Conservation (phyloP, 2,113 vertebrate species). For the Pica pica region DNA sequence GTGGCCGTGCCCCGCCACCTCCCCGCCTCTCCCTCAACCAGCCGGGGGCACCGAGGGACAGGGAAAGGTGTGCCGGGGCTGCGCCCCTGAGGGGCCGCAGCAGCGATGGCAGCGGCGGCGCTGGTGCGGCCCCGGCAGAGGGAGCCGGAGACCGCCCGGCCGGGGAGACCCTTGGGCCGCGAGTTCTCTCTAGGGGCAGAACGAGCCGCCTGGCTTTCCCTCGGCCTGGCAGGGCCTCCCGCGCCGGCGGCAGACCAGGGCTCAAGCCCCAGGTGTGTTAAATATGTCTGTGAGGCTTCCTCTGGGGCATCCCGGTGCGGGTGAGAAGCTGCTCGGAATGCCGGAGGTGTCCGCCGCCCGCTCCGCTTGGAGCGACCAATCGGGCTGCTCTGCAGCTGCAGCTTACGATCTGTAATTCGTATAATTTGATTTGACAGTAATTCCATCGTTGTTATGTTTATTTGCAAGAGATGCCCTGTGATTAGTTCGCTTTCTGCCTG, state of each 20-base stretch:
- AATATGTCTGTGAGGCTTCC: rapidly evolving
- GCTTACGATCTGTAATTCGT: neutral
- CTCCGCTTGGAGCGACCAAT: neutral
- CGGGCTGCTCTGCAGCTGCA: neutral
- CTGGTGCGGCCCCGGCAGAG: neutral
- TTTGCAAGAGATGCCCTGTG: neutral
- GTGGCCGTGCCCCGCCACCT: neutral
- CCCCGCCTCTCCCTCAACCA: neutral
- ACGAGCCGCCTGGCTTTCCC: rapidly evolving
- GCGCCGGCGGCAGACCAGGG: rapidly evolving
- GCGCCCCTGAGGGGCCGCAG: neutral
- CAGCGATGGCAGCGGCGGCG: neutral
- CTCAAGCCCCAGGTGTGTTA: rapidly evolving
- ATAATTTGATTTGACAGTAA: conserved; percentile 14
- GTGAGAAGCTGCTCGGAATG: neutral
- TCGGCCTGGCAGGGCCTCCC: neutral
- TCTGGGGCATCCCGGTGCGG: rapidly evolving
- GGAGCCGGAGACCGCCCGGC: conserved; percentile 1
- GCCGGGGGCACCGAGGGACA: neutral
- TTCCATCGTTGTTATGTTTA: neutral
- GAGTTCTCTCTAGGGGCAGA: rapidly evolving
- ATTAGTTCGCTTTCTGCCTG: neutral
- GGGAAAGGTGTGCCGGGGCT: rapidly evolving
- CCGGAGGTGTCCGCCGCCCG: neutral
- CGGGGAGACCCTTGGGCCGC: neutral